A percentile compares a stretch with the other conserved stretches of the same genome.
phyloP scores from a whole-genome alignment of 1,140 invertebrate species.

The Oedothorax gibbosus region DNA sequence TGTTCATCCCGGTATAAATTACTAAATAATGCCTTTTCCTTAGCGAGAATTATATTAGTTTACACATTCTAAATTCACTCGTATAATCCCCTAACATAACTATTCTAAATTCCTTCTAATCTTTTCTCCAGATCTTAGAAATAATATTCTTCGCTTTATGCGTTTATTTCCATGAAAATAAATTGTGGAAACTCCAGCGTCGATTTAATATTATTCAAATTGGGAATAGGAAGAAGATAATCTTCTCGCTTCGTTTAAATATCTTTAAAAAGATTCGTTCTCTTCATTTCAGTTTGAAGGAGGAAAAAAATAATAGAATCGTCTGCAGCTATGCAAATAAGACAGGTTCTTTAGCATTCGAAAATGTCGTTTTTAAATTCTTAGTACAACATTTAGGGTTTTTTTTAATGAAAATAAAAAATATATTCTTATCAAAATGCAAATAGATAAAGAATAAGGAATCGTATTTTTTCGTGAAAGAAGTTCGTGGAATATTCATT shows the following conservation, averaged over 20 bases:
- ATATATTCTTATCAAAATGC: slow-evolving; percentile 10
- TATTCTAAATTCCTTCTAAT: slow-evolving; percentile 35
- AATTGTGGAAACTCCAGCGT: slow-evolving; percentile 27
- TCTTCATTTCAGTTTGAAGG: slow-evolving; percentile 6
- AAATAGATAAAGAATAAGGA: slow-evolving; percentile 33
- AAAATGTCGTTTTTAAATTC: too few species aligned
- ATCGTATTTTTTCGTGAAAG: too few species aligned
- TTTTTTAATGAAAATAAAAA: too few species aligned
- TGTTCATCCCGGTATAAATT: neutral
- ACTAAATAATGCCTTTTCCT: neutral
- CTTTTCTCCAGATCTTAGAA: slow-evolving; percentile 16
- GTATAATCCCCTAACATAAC: neutral
- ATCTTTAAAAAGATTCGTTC: slow-evolving; percentile 26
- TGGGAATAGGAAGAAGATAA: slow-evolving; percentile 17
- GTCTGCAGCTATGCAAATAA: slow-evolving; percentile 47
- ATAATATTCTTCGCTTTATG: slow-evolving; percentile 7
- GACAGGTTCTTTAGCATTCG: slow-evolving; percentile 6
- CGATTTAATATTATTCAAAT: slow-evolving; percentile 52
- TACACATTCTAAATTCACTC: slow-evolving; percentile 13
- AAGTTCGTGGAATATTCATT: neutral
- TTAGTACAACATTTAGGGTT: too few species aligned
- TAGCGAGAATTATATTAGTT: slow-evolving; percentile 15
- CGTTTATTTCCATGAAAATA: slow-evolving; percentile 54
- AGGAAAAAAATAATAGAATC: slow-evolving; percentile 10
- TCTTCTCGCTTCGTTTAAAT: slow-evolving; percentile 33